These are phyloP conservation scores for Barnardius zonarius DNA, from an alignment of 2,113 vertebrate species.

Conservation along the genomic window DNA sequence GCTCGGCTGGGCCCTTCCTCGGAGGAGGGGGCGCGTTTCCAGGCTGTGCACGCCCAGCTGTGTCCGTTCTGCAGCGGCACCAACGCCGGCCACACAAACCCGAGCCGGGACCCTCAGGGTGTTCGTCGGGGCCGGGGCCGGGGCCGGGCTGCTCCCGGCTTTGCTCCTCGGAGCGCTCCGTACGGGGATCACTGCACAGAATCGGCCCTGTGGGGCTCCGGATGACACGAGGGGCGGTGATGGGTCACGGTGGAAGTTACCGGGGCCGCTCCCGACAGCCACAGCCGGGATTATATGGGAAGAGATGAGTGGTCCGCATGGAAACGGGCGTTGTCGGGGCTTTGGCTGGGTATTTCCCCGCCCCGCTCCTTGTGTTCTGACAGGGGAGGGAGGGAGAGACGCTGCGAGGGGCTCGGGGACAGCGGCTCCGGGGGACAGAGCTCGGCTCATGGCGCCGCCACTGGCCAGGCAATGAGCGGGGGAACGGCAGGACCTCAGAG, in stretches of 20 bases:
- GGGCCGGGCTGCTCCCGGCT: background rate
- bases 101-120: background rate
- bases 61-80: background rate
- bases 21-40: background rate
- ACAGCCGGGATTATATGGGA: background rate
- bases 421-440: too few species aligned
- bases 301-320: background rate
- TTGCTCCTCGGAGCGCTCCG: background rate
- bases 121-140: too few species aligned
- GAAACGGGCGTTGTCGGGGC: background rate
- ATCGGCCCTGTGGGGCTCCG: background rate
- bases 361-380: background rate
- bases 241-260: background rate
- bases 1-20: too few species aligned
- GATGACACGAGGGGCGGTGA: background rate
- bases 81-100: background rate
- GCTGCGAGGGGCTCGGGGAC: background rate
- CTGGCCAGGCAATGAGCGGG: too few species aligned
- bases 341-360: background rate
- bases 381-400: background rate
- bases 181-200: background rate
- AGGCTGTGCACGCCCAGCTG: background rate
- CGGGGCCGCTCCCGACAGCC: background rate
- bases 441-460: too few species aligned
- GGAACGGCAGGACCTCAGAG: background rate